These are phyloP conservation scores for Gymnosoma rotundatum DNA, from an alignment of 2,888 invertebrate genomes.

Conservation along the genomic window DNA sequence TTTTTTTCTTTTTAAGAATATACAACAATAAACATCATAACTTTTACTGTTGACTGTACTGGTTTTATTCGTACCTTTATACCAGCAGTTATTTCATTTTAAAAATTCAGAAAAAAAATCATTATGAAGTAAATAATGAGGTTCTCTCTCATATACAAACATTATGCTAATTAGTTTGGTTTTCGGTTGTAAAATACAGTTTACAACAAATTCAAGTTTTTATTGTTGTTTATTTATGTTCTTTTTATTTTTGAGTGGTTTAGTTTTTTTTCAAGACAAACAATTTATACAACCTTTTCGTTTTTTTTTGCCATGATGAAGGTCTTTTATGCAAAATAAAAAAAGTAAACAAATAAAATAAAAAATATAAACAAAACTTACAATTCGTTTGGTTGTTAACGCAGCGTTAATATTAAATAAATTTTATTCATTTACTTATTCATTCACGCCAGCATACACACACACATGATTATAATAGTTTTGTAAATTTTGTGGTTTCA, in stretches of 20 bases:
- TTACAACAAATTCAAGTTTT: constrained; percentile 56
- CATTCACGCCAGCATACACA: background rate
- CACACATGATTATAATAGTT: constrained; percentile 18
- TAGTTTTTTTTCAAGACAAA: constrained; percentile 44
- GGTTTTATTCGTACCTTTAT: constrained; percentile 23
- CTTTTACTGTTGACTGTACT: constrained; percentile 29
- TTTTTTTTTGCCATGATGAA: constrained; percentile 55
- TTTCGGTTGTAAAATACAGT: constrained; percentile 64
- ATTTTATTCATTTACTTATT: constrained; percentile 22
- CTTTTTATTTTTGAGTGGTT: constrained; percentile 34
- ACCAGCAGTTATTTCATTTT: constrained; percentile 24
- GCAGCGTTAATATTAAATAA: constrained; percentile 40
- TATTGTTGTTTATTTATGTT: constrained; percentile 42
- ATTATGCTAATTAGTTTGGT: constrained; percentile 62
- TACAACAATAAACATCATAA: background rate
- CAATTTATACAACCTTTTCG: constrained; percentile 51
- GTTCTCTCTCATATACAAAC: background rate
- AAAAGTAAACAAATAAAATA: background rate
- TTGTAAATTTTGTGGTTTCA: constrained; percentile 58
- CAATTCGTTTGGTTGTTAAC: constrained; percentile 56
- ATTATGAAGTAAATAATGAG: constrained; percentile 40
- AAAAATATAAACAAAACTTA: constrained; percentile 33
- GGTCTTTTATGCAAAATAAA: constrained; percentile 54
- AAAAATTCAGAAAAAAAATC: background rate
- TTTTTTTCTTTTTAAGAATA: background rate